A percentile compares a stretch with the other conserved stretches of the same genome.
phyloP scores from a whole-genome alignment of 2,113 vertebrate genomes.

The Eira barbara region DNA sequence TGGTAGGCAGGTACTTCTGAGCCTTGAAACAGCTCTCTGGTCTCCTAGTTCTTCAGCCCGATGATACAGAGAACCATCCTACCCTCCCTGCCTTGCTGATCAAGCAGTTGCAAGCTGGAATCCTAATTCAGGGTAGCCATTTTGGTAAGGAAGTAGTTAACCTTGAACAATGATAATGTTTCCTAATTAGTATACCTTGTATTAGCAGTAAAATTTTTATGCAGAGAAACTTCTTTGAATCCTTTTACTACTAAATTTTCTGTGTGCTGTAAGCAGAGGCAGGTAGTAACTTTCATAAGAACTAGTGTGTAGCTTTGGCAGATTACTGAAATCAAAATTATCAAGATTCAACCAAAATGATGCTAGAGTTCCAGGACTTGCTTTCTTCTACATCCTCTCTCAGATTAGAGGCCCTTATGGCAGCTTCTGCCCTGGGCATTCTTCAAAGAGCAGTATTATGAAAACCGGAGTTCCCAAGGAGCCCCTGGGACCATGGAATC shows the following conservation, averaged over 20 bases:
- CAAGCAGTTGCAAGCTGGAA: not conserved
- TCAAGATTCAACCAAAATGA: not conserved
- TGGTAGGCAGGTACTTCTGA: not conserved
- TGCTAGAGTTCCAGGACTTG: not conserved
- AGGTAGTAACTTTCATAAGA: constrained; percentile 24
- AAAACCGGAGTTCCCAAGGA: not conserved
- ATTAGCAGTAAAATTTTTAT: not conserved
- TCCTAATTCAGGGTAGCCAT: not conserved
- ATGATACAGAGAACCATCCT: not conserved
- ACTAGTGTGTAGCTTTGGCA: not conserved
- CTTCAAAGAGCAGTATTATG: not conserved
- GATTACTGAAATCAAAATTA: not conserved
- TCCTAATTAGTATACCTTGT: constrained; percentile 20
- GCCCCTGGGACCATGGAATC: not conserved
- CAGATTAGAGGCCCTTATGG: not conserved
- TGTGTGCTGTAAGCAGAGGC: not conserved
- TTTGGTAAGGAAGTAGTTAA: not conserved
- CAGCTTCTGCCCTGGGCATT: not conserved
- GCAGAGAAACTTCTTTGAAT: not conserved
- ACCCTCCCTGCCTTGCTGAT: not conserved
- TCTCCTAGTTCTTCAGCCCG: not conserved
- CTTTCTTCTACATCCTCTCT: not conserved
- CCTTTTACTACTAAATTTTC: not conserved
- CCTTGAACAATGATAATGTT: constrained; percentile 20
- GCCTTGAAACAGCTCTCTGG: not conserved